A percentile compares a stretch with the other conserved stretches of the same genome.
Conservation (phyloP, 2,113 vertebrate genomes). For the Eudyptes chrysolophus region DNA sequence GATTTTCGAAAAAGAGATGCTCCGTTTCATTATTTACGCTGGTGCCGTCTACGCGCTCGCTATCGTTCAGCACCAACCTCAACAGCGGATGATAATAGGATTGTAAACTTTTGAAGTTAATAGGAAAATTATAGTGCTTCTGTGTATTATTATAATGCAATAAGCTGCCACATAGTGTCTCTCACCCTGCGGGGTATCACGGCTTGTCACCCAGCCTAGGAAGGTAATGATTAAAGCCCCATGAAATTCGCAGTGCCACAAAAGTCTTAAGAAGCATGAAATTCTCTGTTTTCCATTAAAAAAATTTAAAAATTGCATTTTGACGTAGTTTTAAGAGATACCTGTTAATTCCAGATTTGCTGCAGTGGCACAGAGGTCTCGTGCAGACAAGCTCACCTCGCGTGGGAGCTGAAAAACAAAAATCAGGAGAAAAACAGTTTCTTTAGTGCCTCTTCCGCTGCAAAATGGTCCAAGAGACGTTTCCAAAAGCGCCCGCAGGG, state of each 20-base stretch:
- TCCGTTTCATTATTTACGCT: not conserved
- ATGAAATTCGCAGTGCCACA: constrained; percentile 75
- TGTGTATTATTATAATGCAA: not conserved
- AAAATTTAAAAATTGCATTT: not conserved
- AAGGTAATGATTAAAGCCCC: constrained; percentile 73
- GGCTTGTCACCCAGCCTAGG: constrained; percentile 21
- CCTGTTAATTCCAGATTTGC: not conserved
- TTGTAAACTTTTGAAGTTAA: constrained; percentile 76
- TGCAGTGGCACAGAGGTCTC: not conserved
- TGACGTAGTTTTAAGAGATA: not conserved
- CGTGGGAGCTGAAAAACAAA: not conserved
- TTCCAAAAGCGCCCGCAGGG: rapidly evolving
- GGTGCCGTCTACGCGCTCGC: not conserved
- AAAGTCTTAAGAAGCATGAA: constrained; percentile 44
- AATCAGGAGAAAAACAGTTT: not conserved
- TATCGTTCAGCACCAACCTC: constrained; percentile 11
- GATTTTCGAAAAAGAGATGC: not conserved
- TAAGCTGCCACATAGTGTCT: constrained; percentile 48
- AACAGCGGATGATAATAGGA: constrained; percentile 60
- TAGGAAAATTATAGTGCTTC: constrained; percentile 58
- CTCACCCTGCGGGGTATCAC: constrained; percentile 30
- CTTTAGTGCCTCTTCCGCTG: not conserved
- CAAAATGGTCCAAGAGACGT: rapidly evolving
- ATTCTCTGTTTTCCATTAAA: not conserved
- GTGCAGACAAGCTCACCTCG: not conserved